These are phyloP conservation scores for Potorous gilbertii DNA, from an alignment of 2,797 vertebrate genomes.

Conservation along the genomic window DNA sequence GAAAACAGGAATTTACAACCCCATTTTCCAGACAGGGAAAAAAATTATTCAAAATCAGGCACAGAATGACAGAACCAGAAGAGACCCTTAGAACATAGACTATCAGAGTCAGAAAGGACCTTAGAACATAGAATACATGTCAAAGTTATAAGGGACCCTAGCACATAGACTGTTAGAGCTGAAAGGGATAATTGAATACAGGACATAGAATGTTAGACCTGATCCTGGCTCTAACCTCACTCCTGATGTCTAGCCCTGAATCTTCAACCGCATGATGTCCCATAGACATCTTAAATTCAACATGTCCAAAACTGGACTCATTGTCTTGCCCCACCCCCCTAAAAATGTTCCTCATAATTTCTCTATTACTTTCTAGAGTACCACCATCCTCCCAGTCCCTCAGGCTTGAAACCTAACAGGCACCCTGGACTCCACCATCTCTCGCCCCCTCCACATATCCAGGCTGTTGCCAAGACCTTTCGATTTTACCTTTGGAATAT, in stretches of 20 bases:
- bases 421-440: background rate
- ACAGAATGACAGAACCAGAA: background rate
- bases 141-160: background rate
- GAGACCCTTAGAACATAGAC: background rate
- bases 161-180: background rate
- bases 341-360: background rate
- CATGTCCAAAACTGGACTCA: background rate
- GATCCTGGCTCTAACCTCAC: background rate
- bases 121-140: background rate
- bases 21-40: background rate
- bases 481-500: background rate
- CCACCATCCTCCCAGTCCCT: background rate
- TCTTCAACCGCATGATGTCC: background rate
- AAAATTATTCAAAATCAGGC: background rate
- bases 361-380: background rate
- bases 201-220: background rate
- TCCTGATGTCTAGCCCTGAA: background rate
- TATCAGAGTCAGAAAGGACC: background rate
- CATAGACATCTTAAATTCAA: background rate
- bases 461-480: background rate
- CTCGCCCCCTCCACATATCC: background rate
- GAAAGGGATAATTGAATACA: background rate
- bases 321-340: background rate
- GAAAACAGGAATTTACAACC: background rate
- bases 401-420: background rate